These are phyloP conservation scores for Meandrina meandrites DNA, from an alignment of 92 coral and sea anemone genomes.

Conservation along the genomic window DNA sequence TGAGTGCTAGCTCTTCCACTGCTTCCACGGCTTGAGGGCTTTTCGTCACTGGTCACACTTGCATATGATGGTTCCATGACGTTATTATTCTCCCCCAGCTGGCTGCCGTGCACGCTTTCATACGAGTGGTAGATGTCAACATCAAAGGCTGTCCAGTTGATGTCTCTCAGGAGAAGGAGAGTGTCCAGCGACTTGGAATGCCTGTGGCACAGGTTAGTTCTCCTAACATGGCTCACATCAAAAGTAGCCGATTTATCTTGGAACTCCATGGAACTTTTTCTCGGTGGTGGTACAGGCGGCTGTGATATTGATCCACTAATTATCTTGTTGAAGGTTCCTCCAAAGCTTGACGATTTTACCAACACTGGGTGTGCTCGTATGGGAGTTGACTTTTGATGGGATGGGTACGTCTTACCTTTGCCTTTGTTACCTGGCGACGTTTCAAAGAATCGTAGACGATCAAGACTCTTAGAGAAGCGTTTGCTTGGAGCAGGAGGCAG, in stretches of 20 bases:
- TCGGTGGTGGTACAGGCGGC: constrained; percentile 54
- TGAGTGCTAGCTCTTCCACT: constrained; percentile 33
- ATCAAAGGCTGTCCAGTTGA: constrained; percentile 66
- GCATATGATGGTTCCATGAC: constrained; percentile 66
- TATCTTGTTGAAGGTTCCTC: constrained; percentile 71
- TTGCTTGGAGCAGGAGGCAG: constrained; percentile 82
- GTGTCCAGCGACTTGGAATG: constrained; percentile 90
- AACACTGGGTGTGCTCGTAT: constrained; percentile 57
- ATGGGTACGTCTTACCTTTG: constrained; percentile 41
- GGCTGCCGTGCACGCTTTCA: constrained; percentile 73
- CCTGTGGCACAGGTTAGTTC: constrained; percentile 57
- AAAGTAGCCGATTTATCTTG: constrained; percentile 42
- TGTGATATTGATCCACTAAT: constrained; percentile 37
- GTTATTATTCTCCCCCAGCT: constrained; percentile 33
- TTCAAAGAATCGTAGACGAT: constrained; percentile 75
- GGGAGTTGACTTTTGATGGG: constrained; percentile 51
- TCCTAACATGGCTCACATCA: constrained; percentile 8
- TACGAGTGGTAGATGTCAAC: constrained; percentile 80
- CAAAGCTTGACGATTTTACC: constrained; percentile 82
- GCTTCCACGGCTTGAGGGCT: constrained; percentile 14
- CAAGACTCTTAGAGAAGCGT: constrained; percentile 87
- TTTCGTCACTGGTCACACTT: constrained; percentile 55
- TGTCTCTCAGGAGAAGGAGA: constrained; percentile 63
- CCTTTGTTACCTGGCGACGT: constrained; percentile 46
- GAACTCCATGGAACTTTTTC: constrained; percentile 62